Percentiles rank a stretch among this genome's conserved stretches.
Conservation (phyloP, 2,888 invertebrate genomes). For the Drosophila longiperda region DNA sequence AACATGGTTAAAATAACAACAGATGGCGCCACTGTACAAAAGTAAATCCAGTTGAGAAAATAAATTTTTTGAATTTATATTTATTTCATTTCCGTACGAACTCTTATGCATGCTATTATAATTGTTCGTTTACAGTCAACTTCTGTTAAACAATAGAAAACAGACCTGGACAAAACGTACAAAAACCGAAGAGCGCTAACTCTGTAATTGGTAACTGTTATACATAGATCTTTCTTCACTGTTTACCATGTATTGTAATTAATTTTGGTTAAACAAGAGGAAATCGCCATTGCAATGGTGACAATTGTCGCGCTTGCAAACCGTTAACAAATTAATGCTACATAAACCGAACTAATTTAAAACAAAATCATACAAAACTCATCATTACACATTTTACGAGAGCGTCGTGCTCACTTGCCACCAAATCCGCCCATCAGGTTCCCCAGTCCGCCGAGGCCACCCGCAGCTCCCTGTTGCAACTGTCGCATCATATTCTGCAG, state of each 20-base stretch:
- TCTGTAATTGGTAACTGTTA: constrained; percentile 48
- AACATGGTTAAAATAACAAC: background rate
- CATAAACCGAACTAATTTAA: constrained; percentile 60
- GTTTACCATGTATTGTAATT: constrained; percentile 32
- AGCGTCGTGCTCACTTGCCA: constrained; percentile 77
- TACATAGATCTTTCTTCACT: constrained; percentile 32
- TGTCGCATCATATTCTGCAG: constrained; percentile 99
- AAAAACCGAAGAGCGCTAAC: constrained; percentile 38
- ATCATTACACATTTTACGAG: constrained; percentile 36
- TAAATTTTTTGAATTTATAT: constrained; percentile 2
- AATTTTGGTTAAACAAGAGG: constrained; percentile 46
- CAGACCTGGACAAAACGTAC: constrained; percentile 38
- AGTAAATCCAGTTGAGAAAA: background rate
- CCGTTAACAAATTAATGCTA: constrained; percentile 64
- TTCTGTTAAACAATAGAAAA: constrained; percentile 52
- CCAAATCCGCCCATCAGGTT: constrained; percentile 87
- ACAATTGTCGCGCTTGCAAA: constrained; percentile 46
- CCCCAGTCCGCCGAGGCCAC: constrained; percentile 87
- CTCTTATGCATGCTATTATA: constrained; percentile 45
- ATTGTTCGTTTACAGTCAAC: constrained; percentile 48
- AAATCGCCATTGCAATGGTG: constrained; percentile 32
- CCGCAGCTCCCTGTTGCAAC: constrained; percentile 87
- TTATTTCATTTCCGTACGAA: constrained; percentile 40
- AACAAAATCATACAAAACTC: constrained; percentile 65
- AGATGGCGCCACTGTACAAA: constrained; percentile 16